Conservation (phyloP, 1,140 invertebrate genomes). For the Aphis craccivora region DNA sequence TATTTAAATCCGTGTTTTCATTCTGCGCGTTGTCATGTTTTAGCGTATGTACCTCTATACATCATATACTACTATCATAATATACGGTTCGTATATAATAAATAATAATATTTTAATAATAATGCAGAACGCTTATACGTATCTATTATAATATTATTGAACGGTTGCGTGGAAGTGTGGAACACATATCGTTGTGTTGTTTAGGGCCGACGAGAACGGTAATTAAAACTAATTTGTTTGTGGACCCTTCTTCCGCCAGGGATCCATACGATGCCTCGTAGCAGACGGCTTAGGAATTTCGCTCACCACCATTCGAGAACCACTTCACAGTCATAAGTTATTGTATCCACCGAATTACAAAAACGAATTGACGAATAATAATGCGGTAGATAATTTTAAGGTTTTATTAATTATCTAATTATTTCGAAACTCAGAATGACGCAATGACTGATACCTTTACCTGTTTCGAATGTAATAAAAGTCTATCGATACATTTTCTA, state of each 20-base stretch:
- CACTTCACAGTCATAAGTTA: not conserved
- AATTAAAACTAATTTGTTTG: slow-evolving; percentile 29
- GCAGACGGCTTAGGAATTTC: not conserved
- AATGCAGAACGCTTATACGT: not conserved
- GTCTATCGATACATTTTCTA: not conserved
- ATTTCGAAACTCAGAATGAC: not conserved
- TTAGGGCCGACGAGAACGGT: not conserved
- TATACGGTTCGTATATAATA: not conserved
- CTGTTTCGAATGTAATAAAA: not conserved
- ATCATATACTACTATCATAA: not conserved
- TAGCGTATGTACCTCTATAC: not conserved
- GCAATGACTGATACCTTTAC: not conserved
- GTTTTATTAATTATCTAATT: not conserved
- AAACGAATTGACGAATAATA: not conserved
- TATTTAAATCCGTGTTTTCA: too few relatives aligned
- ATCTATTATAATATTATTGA: not conserved
- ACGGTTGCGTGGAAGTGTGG: not conserved
- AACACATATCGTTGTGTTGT: not conserved
- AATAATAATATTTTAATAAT: not conserved
- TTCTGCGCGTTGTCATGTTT: not conserved
- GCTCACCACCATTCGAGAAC: not conserved
- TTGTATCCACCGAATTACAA: not conserved
- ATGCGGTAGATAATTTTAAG: not conserved
- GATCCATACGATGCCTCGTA: not conserved
- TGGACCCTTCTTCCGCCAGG: not conserved